A percentile compares a stretch with the other conserved stretches of the same genome.
Evolutionary conservation across 2,888 invertebrate species (phyloP).

Genomic region (Latheticus oryzae): DNA sequence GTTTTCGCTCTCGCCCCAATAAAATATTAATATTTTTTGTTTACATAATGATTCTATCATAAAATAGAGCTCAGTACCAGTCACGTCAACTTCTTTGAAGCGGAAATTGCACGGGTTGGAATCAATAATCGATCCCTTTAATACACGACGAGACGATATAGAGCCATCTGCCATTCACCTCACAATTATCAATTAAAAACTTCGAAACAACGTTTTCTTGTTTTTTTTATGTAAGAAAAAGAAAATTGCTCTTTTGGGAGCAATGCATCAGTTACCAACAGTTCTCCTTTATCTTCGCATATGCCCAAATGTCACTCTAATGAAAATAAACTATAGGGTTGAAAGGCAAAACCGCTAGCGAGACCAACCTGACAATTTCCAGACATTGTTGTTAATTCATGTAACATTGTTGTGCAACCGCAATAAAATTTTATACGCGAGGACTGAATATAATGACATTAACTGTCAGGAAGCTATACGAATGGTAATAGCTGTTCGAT

Average conservation of each 20-base stretch:
- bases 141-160: constrained; percentile 9
- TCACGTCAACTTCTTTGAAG: constrained; percentile 30
- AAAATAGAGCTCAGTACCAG: constrained; percentile 26
- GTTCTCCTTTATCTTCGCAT: constrained; percentile 3
- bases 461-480: constrained; percentile 1
- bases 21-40: constrained; percentile 16
- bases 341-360: constrained; percentile 2
- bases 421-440: constrained; percentile 18
- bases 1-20: constrained; percentile 4
- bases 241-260: constrained; percentile 5
- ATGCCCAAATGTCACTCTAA: constrained; percentile 12
- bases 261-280: constrained; percentile 8
- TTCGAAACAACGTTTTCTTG: not conserved
- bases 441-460: no score
- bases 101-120: constrained; percentile 28
- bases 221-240: constrained; percentile 10
- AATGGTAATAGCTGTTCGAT: constrained; percentile 4
- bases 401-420: constrained; percentile 1
- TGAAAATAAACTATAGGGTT: constrained; percentile 20
- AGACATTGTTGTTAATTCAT: constrained; percentile 12
- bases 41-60: constrained; percentile 11
- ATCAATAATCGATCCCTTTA: constrained; percentile 32
- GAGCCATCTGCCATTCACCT: constrained; percentile 2
- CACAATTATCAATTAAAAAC: constrained; percentile 19
- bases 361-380: constrained; percentile 1